Conservation (phyloP, 2,888 invertebrate genomes). For the Rhingia campestris region DNA sequence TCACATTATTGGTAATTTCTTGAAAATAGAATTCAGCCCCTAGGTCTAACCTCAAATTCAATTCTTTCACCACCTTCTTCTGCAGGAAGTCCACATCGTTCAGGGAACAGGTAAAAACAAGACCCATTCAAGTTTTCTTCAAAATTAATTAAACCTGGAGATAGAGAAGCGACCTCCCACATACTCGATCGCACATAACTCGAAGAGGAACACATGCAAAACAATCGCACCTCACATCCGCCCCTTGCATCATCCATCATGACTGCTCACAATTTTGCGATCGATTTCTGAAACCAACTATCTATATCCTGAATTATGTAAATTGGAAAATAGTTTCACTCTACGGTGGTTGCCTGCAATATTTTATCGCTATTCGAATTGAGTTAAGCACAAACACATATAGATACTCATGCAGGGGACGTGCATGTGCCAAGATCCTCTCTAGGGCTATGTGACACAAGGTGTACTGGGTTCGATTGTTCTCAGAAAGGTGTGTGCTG, state of each 20-base stretch:
- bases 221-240: neutral
- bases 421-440: too few species aligned
- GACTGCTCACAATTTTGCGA: slow-evolving; percentile 48
- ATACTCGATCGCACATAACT: neutral
- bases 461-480: slow-evolving; percentile 3
- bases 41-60: slow-evolving; percentile 5
- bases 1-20: neutral
- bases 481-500: slow-evolving; percentile 1
- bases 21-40: neutral
- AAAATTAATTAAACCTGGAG: slow-evolving; percentile 41
- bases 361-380: slow-evolving; percentile 62
- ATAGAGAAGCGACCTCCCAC: neutral
- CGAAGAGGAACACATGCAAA: neutral
- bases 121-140: slow-evolving; percentile 26
- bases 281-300: slow-evolving; percentile 56
- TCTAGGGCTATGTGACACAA: neutral
- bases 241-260: slow-evolving; percentile 27
- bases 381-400: slow-evolving; percentile 45
- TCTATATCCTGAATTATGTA: slow-evolving; percentile 58
- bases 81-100: neutral
- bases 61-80: neutral
- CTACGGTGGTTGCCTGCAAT: slow-evolving; percentile 49
- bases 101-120: neutral
- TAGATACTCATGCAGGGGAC: neutral
- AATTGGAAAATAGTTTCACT: slow-evolving; percentile 63